Base-by-base conservation (phyloP, 2,797 vertebrate genomes). In the Sandelia bainsii region DNA sequence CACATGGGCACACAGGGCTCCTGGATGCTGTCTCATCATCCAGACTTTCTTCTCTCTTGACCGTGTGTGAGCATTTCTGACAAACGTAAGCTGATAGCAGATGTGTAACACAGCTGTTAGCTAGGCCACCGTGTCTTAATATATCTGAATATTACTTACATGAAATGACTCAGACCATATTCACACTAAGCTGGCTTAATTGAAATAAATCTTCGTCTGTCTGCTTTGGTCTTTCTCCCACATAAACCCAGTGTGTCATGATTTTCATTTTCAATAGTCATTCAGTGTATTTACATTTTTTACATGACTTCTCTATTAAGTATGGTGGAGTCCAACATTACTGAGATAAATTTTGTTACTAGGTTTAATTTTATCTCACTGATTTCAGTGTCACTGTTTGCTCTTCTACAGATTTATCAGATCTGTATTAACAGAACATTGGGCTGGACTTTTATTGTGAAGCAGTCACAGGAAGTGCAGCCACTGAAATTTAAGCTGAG, bases 1-100 rank as follows among this genome's bases (percentile, higher is more conserved):
- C 66, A 76, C 12, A 5, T 37, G 59, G 59, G 32, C 48, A 56
- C 14, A 64, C 5, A 20, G 51, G 42, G 42, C 48, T 57, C 14
- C 29, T 27, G 9, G 32, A 29, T n/a, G 8, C 23, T n/a, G 17
- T 32, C 19, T 4, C 13, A 17, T 17, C 46, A 11, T 25, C 14
- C 23, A 39, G 20, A 59, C 19, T 3, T 50, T 16, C 25, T 23
- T 8, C 8, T 1, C 5, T 14, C 44, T 29, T 6, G 6, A 48
- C 6, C 23, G 25, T 42, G 63, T 66, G 10, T 8, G 7, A 23
- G 5, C 40, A 42, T 16, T 42, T 42, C 14, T 42, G 14, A 4
- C 29, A 49, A 11, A 59, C 40, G 9, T 16, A 48, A 34, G n/a
- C 52, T 23, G 29, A 46, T 5, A 48, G 9, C 29, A 1, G 64